Evolutionary conservation across 2,888 invertebrate genomes (phyloP).

Genomic region (Luffia ferchaultella): DNA sequence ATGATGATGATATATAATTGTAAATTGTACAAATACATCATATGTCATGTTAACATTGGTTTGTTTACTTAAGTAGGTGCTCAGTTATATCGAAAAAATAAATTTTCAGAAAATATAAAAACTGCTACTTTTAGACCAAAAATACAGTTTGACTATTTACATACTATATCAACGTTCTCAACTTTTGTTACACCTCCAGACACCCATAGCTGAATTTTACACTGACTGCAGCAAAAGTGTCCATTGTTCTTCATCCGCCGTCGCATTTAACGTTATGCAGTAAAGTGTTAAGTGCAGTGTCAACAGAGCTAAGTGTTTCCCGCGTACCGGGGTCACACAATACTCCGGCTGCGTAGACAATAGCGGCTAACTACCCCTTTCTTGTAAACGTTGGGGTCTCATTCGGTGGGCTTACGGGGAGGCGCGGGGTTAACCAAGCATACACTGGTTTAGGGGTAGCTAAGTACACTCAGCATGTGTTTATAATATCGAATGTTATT

Average conservation of each 20-base stretch:
- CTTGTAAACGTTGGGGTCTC: conserved; percentile 34
- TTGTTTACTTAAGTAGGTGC: too few species aligned
- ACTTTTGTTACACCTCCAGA: too few species aligned
- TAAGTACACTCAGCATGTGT: neutral
- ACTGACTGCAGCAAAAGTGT: neutral
- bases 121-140: too few species aligned
- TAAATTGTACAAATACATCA: too few species aligned
- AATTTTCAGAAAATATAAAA: too few species aligned
- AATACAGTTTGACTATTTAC: too few species aligned
- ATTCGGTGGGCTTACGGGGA: conserved; percentile 28
- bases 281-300: conserved; percentile 54
- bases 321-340: conserved; percentile 24
- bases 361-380: conserved; percentile 65
- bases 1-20: too few species aligned
- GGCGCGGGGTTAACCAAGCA: conserved; percentile 63
- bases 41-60: too few species aligned
- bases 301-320: conserved; percentile 60
- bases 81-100: too few species aligned
- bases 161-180: too few species aligned
- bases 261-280: neutral
- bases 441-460: conserved; percentile 47
- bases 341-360: conserved; percentile 26
- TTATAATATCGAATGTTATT: too few species aligned
- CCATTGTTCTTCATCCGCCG: neutral
- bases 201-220: too few species aligned